phyloP scores from a whole-genome alignment of 2,888 invertebrate species.

The Drosophila anomelani region DNA sequence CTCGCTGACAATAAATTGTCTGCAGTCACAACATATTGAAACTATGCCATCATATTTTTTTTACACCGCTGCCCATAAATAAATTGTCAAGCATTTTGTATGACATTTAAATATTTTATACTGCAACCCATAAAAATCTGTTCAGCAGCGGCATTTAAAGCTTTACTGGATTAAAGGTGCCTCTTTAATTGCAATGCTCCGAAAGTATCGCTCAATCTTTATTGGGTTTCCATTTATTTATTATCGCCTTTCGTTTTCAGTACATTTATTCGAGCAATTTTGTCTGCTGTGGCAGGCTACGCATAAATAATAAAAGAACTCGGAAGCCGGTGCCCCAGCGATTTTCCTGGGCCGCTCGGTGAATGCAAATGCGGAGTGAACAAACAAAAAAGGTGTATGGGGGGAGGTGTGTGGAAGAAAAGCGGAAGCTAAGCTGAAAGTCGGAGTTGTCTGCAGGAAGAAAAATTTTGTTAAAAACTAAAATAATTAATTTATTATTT shows the following conservation, averaged over 20 bases:
- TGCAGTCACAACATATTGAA: not conserved
- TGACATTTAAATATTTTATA: not conserved
- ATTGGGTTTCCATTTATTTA: constrained; percentile 42
- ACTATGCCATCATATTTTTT: not conserved
- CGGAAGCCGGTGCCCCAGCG: constrained; percentile 21
- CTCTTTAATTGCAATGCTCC: constrained; percentile 19
- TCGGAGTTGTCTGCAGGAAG: not conserved
- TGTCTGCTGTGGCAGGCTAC: constrained; percentile 37
- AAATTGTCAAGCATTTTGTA: not conserved
- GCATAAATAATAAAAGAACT: constrained; percentile 61
- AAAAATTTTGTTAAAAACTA: not conserved
- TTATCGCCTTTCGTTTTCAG: constrained; percentile 38
- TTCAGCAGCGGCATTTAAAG: not conserved
- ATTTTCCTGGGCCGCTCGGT: constrained; percentile 17
- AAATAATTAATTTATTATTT: not conserved
- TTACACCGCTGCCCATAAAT: not conserved
- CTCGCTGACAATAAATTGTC: not conserved
- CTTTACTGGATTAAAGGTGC: constrained; percentile 20
- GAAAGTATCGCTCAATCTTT: constrained; percentile 26
- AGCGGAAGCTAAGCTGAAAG: constrained; percentile 31
- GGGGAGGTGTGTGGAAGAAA: constrained; percentile 3
- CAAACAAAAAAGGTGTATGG: not conserved
- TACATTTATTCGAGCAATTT: constrained; percentile 48
- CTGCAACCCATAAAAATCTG: not conserved
- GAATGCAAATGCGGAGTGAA: constrained; percentile 28